Percentiles rank a stretch among this genome's conserved stretches.
phyloP scores from a whole-genome alignment of 2,888 invertebrate species.

The Dilophus febrilis region DNA sequence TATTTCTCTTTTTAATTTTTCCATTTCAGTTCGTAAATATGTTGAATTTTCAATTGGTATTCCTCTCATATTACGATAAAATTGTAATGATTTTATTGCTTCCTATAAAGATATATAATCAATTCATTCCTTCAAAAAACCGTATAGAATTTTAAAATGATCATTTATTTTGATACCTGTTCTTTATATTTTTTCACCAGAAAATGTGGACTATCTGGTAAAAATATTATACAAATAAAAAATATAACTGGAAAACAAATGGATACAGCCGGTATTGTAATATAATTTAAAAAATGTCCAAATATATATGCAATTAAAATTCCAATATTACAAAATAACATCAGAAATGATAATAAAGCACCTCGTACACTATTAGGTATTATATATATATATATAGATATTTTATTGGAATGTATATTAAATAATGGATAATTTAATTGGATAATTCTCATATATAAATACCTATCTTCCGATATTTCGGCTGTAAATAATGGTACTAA shows the following conservation, averaged over 20 bases:
- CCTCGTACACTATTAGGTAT: conserved; percentile 20
- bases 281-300: conserved; percentile 21
- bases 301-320: conserved; percentile 20
- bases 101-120: conserved; percentile 13
- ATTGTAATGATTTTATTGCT: conserved; percentile 23
- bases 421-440: no score
- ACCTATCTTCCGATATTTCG: conserved; percentile 24
- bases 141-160: no score
- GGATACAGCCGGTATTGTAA: conserved; percentile 17
- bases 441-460: background rate
- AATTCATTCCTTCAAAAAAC: no score
- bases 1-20: background rate
- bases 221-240: conserved; percentile 17
- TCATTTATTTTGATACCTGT: background rate
- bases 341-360: conserved; percentile 21
- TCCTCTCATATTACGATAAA: conserved; percentile 19
- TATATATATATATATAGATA: background rate
- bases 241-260: conserved; percentile 17
- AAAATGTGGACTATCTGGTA: conserved; percentile 26
- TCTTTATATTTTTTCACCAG: conserved; percentile 17
- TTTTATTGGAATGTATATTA: background rate
- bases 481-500: conserved; percentile 9
- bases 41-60: background rate
- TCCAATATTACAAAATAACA: conserved; percentile 23
- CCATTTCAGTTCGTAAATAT: background rate